Conservation (phyloP, 2,888 invertebrate genomes). For the Mythimna albipuncta region DNA sequence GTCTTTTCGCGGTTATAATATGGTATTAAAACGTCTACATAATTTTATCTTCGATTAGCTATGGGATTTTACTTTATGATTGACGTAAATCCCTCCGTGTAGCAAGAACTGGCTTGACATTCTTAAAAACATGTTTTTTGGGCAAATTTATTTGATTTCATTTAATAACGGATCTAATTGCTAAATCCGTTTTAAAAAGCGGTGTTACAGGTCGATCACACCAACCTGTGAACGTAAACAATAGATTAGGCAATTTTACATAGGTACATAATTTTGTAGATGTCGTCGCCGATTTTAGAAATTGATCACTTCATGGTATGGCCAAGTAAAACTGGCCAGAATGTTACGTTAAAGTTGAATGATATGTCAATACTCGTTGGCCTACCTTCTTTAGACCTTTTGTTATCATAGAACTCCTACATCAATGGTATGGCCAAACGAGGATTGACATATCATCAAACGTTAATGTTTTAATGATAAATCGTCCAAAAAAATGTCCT, state of each 20-base stretch:
- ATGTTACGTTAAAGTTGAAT: too few species aligned
- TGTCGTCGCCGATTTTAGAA: too few species aligned
- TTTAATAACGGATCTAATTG: not conserved
- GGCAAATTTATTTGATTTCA: constrained; percentile 2
- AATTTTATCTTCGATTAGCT: constrained; percentile 17
- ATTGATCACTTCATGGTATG: too few species aligned
- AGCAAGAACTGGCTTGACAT: constrained; percentile 27
- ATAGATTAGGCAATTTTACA: not conserved
- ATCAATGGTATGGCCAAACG: too few species aligned
- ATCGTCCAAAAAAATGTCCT: too few species aligned
- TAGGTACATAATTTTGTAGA: not conserved
- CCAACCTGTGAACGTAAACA: not conserved
- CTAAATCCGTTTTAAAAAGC: constrained; percentile 2
- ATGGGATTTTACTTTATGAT: constrained; percentile 4
- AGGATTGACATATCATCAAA: too few species aligned
- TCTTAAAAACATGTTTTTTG: not conserved
- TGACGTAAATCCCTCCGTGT: not conserved
- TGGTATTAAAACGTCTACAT: not conserved
- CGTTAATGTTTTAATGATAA: too few species aligned
- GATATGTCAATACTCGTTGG: too few species aligned
- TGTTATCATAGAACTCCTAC: too few species aligned
- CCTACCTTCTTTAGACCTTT: too few species aligned
- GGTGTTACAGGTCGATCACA: constrained; percentile 4
- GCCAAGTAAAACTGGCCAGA: too few species aligned
- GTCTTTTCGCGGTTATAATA: not conserved